Evolutionary conservation across 2,113 vertebrate genomes (phyloP).

Genomic region (Emydura subglobosa): DNA sequence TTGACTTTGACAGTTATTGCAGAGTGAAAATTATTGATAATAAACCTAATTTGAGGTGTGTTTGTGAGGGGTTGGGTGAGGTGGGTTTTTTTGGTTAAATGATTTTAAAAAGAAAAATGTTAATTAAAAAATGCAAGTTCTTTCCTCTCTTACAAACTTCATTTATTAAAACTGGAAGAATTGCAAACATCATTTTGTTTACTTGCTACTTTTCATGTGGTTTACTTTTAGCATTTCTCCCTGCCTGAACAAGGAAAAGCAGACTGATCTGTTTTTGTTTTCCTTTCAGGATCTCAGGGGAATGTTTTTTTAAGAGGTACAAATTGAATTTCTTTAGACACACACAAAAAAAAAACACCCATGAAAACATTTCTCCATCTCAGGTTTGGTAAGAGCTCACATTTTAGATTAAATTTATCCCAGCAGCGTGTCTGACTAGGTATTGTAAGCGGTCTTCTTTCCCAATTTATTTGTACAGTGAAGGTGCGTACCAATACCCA

Average conservation of each 20-base stretch:
- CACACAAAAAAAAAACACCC: neutral
- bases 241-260: fast-evolving
- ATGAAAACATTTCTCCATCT: neutral
- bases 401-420: neutral
- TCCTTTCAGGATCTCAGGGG: neutral
- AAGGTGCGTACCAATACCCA: neutral
- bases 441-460: neutral
- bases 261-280: neutral
- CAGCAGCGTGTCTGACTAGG: neutral
- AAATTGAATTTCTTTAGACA: conserved; percentile 16
- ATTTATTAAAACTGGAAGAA: neutral
- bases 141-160: neutral
- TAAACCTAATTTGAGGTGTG: neutral
- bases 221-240: neutral
- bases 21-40: neutral
- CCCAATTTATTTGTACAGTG: neutral
- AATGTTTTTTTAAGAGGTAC: neutral
- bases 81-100: neutral
- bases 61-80: neutral
- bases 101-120: neutral
- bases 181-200: neutral
- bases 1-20: neutral
- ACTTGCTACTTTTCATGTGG: neutral
- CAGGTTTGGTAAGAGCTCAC: neutral
- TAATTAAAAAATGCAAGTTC: neutral